phyloP scores from a whole-genome alignment of 2,888 invertebrate genomes.

The Hipparchia sbordonii region DNA sequence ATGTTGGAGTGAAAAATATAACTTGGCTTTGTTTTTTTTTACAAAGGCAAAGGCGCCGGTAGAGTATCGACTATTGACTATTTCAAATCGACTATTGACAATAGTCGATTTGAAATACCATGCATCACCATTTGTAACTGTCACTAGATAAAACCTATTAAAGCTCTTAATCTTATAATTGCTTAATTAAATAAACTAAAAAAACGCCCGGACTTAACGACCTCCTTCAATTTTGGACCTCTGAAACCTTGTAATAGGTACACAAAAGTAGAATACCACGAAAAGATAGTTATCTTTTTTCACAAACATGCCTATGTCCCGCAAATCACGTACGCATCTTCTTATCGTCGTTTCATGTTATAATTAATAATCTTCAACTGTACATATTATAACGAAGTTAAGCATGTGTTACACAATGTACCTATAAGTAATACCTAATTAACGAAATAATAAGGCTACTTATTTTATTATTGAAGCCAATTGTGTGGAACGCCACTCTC shows the following conservation, averaged over 20 bases:
- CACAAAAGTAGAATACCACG: background rate
- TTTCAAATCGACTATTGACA: too few relatives aligned
- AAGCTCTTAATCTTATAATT: too few relatives aligned
- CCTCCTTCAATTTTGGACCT: too few relatives aligned
- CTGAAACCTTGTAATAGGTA: background rate
- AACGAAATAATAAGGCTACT: conserved; percentile 6
- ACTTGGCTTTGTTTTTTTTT: too few relatives aligned
- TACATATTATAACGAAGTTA: conserved; percentile 25
- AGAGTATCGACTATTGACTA: too few relatives aligned
- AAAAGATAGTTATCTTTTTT: background rate
- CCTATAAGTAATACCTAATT: background rate
- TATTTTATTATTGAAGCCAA: conserved; percentile 3
- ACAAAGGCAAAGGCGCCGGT: too few relatives aligned
- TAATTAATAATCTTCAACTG: conserved; percentile 40
- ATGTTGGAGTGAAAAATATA: too few relatives aligned
- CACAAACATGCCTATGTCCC: conserved; percentile 47
- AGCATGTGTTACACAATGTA: conserved; percentile 16
- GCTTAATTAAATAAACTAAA: too few relatives aligned
- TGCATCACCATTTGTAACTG: too few relatives aligned
- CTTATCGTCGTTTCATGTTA: conserved; percentile 52
- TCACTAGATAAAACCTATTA: too few relatives aligned
- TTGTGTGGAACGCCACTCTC: background rate
- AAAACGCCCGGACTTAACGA: too few relatives aligned
- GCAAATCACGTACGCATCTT: conserved; percentile 71
- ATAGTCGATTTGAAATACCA: too few relatives aligned